These are phyloP conservation scores for Phytoseiulus persimilis DNA, from an alignment of 2,888 invertebrate genomes.

Conservation along the genomic window DNA sequence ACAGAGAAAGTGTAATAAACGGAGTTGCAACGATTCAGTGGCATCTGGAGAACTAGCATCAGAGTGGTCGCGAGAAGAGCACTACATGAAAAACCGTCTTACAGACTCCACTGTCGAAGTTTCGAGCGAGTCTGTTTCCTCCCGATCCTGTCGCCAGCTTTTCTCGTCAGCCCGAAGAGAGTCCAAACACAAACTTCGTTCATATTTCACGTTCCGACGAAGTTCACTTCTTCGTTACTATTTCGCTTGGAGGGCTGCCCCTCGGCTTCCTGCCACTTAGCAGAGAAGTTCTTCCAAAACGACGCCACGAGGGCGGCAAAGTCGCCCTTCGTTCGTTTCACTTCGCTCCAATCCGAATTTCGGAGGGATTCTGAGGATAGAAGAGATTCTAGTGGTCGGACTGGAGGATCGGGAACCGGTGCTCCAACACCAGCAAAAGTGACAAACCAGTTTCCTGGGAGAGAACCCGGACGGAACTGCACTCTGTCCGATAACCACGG, in stretches of 20 bases:
- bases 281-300: no score
- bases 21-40: background rate
- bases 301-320: no score
- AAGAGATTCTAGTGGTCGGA: no score
- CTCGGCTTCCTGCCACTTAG: no score
- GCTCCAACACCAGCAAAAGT: no score
- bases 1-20: background rate
- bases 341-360: no score
- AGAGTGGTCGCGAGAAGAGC: background rate
- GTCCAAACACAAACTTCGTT: background rate
- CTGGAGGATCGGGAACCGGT: no score
- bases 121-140: background rate
- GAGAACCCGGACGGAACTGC: no score
- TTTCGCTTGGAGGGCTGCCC: background rate
- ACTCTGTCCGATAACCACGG: no score
- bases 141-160: background rate
- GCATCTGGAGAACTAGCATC: background rate
- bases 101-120: background rate
- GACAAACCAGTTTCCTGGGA: no score
- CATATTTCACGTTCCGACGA: background rate
- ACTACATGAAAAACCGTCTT: background rate
- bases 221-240: background rate
- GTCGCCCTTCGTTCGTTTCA: no score
- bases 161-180: background rate
- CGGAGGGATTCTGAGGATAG: no score